phyloP scores from a whole-genome alignment of 2,113 vertebrate species.

The mouse (Mus musculus) region GRCm39 chr6:8673001-8673500 shows the following conservation, averaged over 20 bases:
- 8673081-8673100: background rate
- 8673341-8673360: background rate
- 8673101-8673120: background rate
- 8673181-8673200: background rate
- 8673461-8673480: background rate
- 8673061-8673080: background rate
- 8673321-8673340: background rate
- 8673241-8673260: background rate
- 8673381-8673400: background rate
- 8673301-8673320: background rate
- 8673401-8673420: too few relatives aligned
- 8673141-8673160: slow-evolving; percentile 11
- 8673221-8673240: background rate
- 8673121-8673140: background rate
- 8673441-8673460: background rate
- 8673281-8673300: background rate
- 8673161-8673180: background rate
- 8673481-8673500: background rate
- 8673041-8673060: background rate
- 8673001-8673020: background rate
- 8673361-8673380: background rate
- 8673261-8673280: background rate
- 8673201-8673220: background rate
- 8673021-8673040: background rate
- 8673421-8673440: slow-evolving; percentile 1